Conservation (phyloP, 1,140 invertebrate genomes). For the Penaeus japonicus region DNA sequence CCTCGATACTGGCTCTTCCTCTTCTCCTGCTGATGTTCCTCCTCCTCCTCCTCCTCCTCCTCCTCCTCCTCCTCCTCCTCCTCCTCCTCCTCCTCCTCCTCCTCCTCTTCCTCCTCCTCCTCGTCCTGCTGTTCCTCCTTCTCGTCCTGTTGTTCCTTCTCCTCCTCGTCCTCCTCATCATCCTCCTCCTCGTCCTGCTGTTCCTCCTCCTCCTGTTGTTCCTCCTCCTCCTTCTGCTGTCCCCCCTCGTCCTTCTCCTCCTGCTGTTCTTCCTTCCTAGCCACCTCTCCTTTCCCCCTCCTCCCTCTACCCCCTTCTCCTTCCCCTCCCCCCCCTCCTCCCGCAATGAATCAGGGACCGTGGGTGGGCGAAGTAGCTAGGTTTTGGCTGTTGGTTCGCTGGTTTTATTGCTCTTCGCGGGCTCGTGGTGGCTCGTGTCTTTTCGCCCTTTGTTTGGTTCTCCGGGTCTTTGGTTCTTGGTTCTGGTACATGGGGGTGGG, state of each 20-base stretch:
- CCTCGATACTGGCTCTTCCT: too few species aligned
- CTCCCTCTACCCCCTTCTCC: neutral
- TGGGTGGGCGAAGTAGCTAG: too few species aligned
- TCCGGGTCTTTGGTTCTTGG: too few species aligned
- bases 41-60: neutral
- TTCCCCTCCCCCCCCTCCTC: neutral
- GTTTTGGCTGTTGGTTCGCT: too few species aligned
- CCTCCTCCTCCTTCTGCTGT: neutral
- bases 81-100: neutral
- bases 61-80: neutral
- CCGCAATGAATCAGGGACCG: neutral
- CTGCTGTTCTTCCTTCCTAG: neutral
- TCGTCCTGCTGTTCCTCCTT: neutral
- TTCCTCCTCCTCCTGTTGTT: too few species aligned
- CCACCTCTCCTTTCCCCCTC: neutral
- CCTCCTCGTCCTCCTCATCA: too few species aligned
- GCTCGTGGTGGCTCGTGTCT: too few species aligned
- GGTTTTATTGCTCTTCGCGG: too few species aligned
- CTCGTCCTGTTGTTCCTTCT: neutral
- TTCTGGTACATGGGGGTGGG: too few species aligned
- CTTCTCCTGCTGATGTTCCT: neutral
- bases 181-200: too few species aligned
- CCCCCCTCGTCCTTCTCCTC: neutral
- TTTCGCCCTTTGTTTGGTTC: too few species aligned
- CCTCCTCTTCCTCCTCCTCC: neutral